A percentile compares a stretch with the other conserved stretches of the same genome.
phyloP scores from a whole-genome alignment of 2,797 vertebrate genomes.

The Podargus strigoides region DNA sequence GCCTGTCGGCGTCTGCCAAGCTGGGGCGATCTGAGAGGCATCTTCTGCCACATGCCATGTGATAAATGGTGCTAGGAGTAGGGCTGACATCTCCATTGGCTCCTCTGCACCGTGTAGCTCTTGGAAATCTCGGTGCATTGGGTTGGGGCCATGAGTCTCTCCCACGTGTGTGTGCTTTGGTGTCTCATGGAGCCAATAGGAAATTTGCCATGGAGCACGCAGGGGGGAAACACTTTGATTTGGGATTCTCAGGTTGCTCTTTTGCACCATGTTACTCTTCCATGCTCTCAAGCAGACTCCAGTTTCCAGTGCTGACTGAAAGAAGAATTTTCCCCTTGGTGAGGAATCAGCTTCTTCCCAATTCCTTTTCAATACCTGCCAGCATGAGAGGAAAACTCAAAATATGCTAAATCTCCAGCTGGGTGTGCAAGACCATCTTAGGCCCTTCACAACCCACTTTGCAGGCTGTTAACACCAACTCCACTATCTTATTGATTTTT shows the following conservation, averaged over 20 bases:
- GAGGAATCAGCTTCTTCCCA: not conserved
- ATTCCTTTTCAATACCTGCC: not conserved
- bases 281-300: not conserved
- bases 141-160: not conserved
- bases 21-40: not conserved
- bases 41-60: not conserved
- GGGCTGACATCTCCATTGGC: not conserved
- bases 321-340: not conserved
- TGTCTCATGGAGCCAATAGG: not conserved
- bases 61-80: not conserved
- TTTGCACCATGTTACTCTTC: not conserved
- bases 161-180: not conserved
- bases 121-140: not conserved
- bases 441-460: not conserved
- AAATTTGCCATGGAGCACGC: not conserved
- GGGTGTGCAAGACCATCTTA: not conserved
- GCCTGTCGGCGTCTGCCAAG: not conserved
- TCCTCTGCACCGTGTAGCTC: not conserved
- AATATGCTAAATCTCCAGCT: not conserved
- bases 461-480: not conserved
- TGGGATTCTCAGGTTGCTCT: not conserved
- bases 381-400: not conserved
- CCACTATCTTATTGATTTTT: not conserved
- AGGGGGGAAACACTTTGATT: fast-evolving
- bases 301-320: not conserved